Base-by-base conservation (phyloP, 2,113 vertebrate species). In the Pachycephala philippinensis region DNA sequence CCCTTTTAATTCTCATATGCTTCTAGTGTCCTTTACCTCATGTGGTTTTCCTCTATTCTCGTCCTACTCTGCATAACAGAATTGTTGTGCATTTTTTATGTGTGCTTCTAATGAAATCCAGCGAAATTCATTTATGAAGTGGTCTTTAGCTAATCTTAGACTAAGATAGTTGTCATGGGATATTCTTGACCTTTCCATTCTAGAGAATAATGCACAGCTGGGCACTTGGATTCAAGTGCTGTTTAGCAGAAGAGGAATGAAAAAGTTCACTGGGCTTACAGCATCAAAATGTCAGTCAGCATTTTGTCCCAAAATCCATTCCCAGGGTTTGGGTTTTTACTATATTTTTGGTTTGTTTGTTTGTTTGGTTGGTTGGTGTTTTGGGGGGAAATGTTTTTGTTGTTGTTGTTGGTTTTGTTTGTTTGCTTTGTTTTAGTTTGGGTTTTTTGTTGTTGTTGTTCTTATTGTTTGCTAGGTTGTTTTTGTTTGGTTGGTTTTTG, bases 301-400 rank as follows among this genome's bases (percentile, higher is more conserved):
- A 44, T 72, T 54, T 64, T 60, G 40, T 78, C 50, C 45, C 23
- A 74, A 54, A 85, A 88, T 47, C 20, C 8, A 37, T 77, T 81
- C 8, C 14, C 13, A 63, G 18, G 3, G 1, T 21, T 76, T 23
- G 16, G 1, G 4, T 0, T 63, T 61, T 28, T 15, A 33, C 44
- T 37, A 37, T 37, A 27, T 35, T 59, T 53, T 27, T 30, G 2
- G 3, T 16, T 13, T 10, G 35, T 18, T 13, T 19, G 2, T 24
- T 30, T n/a, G 42, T 37, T 26, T 35, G 10, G 15, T 26, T 35
- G 10, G 15, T 75, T 53, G 4, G 35, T 23, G 7, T 23, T 70
- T 63, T 61, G 4, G 15, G 13, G 8, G 19, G 1, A 75, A 56
- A 20, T 27, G 7, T 26, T 14, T 27, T 42, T 49, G 6, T 23